Evolutionary conservation across 1,140 invertebrate genomes (phyloP).

Genomic region (Apis florea): DNA sequence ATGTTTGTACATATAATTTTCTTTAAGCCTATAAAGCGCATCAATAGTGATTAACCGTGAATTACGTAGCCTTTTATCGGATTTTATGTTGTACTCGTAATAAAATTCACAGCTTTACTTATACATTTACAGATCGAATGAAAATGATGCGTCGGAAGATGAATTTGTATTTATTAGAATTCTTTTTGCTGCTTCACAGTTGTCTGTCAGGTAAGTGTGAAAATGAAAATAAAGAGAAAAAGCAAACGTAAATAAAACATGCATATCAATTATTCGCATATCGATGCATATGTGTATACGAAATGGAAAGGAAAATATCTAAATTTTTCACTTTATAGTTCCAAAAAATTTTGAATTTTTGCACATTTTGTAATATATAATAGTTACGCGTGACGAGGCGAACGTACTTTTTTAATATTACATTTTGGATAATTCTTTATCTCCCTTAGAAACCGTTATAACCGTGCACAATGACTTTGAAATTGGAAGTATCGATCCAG

Average conservation of each 20-base stretch:
- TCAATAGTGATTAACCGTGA: not conserved
- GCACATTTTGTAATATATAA: no score
- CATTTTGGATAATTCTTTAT: not conserved
- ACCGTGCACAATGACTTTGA: slow-evolving; percentile 30
- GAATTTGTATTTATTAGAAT: not conserved
- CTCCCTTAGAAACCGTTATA: slow-evolving; percentile 42
- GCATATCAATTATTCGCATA: no score
- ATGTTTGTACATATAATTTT: not conserved
- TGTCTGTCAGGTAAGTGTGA: not conserved
- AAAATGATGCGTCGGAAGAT: not conserved
- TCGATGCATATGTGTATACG: not conserved
- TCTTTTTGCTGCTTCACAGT: not conserved
- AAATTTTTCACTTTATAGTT: not conserved
- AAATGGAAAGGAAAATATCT: not conserved
- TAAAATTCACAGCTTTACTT: not conserved
- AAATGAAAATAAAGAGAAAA: not conserved
- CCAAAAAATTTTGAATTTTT: no score
- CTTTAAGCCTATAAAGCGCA: not conserved
- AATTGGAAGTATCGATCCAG: slow-evolving; percentile 27
- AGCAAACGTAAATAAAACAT: not conserved
- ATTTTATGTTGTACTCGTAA: no score
- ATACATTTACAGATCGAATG: not conserved
- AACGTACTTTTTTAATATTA: not conserved
- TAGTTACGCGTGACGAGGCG: not conserved
- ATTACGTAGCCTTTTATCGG: not conserved